Evolutionary conservation across 2,888 invertebrate species (phyloP).

Genomic region (Crepidodera aurea): DNA sequence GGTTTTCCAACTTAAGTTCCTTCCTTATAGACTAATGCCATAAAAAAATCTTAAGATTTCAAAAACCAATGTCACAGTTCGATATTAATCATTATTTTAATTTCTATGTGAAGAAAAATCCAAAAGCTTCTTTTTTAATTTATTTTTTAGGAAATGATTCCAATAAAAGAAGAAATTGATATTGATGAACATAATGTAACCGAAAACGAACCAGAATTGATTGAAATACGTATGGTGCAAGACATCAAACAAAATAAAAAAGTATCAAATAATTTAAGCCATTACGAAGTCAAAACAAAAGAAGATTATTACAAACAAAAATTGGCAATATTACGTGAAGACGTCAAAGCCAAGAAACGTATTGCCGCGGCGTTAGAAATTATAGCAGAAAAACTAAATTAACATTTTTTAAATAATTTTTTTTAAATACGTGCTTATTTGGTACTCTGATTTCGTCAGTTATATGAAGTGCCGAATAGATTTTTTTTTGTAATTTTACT

Average conservation of each 20-base stretch:
- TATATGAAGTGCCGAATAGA: no score
- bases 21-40: no score
- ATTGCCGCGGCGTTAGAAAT: background rate
- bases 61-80: no score
- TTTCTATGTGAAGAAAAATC: no score
- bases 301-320: conserved; percentile 5
- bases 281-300: background rate
- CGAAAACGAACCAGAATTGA: background rate
- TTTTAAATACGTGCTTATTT: no score
- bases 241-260: background rate
- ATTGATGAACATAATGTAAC: background rate
- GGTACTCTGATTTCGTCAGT: no score
- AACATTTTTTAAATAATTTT: background rate
- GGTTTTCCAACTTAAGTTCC: no score
- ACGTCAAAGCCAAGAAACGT: background rate
- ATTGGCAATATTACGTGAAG: background rate
- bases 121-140: no score
- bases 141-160: background rate
- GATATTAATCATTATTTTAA: no score
- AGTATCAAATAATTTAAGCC: background rate
- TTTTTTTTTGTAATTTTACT: no score
- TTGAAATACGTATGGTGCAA: background rate
- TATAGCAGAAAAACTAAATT: background rate
- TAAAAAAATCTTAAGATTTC: no score
- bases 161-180: background rate